Evolutionary conservation across 2,113 vertebrate species (phyloP).

Genomic region (Poecile atricapillus): DNA sequence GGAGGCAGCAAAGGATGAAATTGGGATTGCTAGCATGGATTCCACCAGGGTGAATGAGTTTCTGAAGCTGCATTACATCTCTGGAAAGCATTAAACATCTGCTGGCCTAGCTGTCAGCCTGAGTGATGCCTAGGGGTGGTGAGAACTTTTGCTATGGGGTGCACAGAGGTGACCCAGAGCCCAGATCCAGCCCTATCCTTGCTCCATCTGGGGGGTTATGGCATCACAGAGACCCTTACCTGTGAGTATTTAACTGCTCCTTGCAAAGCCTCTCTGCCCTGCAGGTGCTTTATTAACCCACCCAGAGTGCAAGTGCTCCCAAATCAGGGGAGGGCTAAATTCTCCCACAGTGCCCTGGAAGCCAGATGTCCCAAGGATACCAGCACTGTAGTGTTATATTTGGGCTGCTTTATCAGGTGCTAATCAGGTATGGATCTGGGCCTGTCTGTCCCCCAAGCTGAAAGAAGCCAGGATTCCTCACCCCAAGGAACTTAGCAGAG

Average conservation of each 20-base stretch:
- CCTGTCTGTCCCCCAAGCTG: background rate
- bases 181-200: background rate
- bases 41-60: background rate
- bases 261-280: background rate
- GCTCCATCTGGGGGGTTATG: background rate
- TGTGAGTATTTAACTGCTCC: background rate
- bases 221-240: background rate
- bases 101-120: background rate
- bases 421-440: background rate
- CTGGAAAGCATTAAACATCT: background rate
- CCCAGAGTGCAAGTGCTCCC: accelerated
- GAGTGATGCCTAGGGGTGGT: accelerated
- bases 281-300: background rate
- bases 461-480: background rate
- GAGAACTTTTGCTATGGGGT: background rate
- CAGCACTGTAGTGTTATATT: background rate
- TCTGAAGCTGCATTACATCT: background rate
- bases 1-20: background rate
- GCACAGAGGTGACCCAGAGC: background rate
- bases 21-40: background rate
- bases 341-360: background rate
- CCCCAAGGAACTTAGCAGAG: background rate
- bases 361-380: background rate
- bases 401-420: background rate
- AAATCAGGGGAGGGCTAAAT: background rate